Evolutionary conservation across 2,113 vertebrate genomes (phyloP).

Genomic region (Urocitellus parryii): DNA sequence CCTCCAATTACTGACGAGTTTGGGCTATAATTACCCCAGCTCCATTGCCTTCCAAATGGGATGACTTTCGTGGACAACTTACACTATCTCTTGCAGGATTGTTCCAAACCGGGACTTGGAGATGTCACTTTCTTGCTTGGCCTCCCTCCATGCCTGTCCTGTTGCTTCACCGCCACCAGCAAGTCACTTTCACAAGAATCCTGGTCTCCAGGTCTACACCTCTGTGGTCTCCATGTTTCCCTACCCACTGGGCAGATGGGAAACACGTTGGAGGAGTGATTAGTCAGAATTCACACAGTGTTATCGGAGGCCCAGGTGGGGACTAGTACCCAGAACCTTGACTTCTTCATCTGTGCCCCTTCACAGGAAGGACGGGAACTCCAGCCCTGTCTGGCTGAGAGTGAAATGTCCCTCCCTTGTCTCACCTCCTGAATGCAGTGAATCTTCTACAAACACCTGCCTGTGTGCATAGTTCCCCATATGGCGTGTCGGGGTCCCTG

Average conservation of each 20-base stretch:
- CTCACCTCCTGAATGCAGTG: background rate
- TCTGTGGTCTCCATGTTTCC: background rate
- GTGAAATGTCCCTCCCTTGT: background rate
- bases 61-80: background rate
- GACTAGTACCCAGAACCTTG: background rate
- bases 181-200: background rate
- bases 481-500: background rate
- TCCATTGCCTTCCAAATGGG: rapidly evolving
- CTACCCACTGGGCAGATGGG: background rate
- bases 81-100: background rate
- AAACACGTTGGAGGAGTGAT: background rate
- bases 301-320: background rate
- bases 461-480: background rate
- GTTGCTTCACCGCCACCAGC: background rate
- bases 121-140: rapidly evolving
- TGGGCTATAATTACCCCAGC: background rate
- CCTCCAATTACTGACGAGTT: background rate
- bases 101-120: background rate
- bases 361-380: background rate
- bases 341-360: background rate
- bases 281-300: background rate
- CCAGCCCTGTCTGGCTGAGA: background rate
- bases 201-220: background rate
- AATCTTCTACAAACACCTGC: background rate
- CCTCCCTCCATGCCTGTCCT: background rate